Evolutionary conservation across 2,888 invertebrate species (phyloP), one percentile per base, ranked within the genome.

Genomic region (Corythucha ciliata): DNA sequence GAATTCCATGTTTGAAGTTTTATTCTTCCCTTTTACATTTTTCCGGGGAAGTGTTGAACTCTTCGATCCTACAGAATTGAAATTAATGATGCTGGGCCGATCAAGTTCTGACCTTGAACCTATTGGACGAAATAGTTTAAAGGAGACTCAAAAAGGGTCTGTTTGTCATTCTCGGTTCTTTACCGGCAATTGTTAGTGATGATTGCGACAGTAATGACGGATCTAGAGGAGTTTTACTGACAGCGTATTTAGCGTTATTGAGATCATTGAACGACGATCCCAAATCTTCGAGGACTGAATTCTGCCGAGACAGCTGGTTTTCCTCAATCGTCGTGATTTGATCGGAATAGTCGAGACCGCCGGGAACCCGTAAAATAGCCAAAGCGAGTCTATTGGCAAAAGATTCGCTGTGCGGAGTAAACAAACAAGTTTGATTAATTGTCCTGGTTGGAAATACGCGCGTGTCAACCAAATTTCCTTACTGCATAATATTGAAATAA

Each of bases 401-500:
- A 0, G 94, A 90, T 61, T 91, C 83, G 68, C 87, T 88, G 69
- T 5, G 66, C n/a, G n/a, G n/a, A n/a, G n/a, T n/a, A n/a, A n/a
- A n/a, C 20, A 32, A 4, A 27, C 18, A 14, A 21, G n/a, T 29
- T 29, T 29, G 10, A 29, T 8, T 29, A n/a, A 8, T 29, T 10
- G n/a, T n/a, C n/a, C n/a, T n/a, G n/a, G n/a, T n/a, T 29, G 29
- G 10, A 8, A 12, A 34, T 34, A 34, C 36, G n/a, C 7, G 12
- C 14, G 36, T 10, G 12, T 5, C 22, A 46, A 20, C 29, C n/a
- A n/a, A n/a, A 36, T 10, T 12, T 27, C 12, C 89, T 80, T 73
- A 97, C 89, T 96, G 94, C 74, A 97, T 83, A 27, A 92, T 79
- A 66, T 90, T 90, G 63, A 97, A 93, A 70, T 98, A 98, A 65